A percentile compares a stretch with the other conserved stretches of the same genome.
Evolutionary conservation across 2,888 invertebrate genomes (phyloP).

Genomic region (Scrobipalpa costella): DNA sequence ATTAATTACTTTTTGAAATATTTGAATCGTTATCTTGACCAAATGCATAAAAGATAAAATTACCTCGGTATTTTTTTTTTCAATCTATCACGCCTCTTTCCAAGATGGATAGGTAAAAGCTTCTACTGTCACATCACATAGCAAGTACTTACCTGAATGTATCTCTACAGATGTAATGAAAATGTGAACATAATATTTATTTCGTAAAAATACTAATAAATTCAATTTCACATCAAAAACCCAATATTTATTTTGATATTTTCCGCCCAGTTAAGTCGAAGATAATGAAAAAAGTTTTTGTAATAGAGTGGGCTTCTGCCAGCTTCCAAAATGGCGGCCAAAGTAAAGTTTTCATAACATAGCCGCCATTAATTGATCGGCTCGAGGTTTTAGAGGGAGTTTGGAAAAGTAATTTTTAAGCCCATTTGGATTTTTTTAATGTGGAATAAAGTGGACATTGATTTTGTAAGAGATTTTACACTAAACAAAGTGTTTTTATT

Average conservation of each 20-base stretch:
- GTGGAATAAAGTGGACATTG: background rate
- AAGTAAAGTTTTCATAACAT: background rate
- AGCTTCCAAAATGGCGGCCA: background rate
- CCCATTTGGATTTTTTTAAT: background rate
- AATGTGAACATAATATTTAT: too few relatives aligned
- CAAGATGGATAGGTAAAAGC: too few relatives aligned
- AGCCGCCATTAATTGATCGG: background rate
- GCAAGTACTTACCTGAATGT: too few relatives aligned
- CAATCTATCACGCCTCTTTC: too few relatives aligned
- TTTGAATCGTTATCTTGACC: too few relatives aligned
- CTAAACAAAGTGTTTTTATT: too few relatives aligned
- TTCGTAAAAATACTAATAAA: background rate
- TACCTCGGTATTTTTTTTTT: too few relatives aligned
- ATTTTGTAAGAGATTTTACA: background rate
- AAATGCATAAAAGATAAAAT: too few relatives aligned
- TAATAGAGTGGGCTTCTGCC: background rate
- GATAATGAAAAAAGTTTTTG: constrained; percentile 18
- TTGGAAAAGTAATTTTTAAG: background rate
- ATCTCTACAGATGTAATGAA: too few relatives aligned
- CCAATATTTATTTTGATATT: background rate
- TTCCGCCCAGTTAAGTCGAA: background rate
- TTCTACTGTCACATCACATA: too few relatives aligned
- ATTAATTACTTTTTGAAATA: too few relatives aligned
- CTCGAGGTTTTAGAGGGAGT: background rate
- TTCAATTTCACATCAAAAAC: background rate